A percentile compares a stretch with the other conserved stretches of the same genome.
phyloP scores from a whole-genome alignment of 30 jellyfish, hydroid and myxozoan species.

The Catostylus mosaicus region DNA sequence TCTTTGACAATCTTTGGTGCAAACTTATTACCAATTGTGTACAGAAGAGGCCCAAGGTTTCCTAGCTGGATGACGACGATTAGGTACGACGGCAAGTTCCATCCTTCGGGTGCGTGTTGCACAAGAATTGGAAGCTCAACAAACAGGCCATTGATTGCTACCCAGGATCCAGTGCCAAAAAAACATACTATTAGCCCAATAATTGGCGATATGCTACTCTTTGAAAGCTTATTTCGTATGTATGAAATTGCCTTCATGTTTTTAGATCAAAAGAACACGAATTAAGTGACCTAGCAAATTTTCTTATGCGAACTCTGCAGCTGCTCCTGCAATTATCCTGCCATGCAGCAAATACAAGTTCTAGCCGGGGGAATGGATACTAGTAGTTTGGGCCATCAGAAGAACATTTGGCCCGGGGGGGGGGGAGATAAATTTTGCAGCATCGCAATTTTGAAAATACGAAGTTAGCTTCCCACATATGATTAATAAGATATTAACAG shows the following conservation, averaged over 20 bases:
- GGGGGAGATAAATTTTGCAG: too few relatives aligned
- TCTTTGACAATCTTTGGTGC: constrained; percentile 56
- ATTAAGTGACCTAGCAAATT: neutral
- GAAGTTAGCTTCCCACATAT: too few relatives aligned
- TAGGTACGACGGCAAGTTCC: constrained; percentile 81
- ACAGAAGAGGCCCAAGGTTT: constrained; percentile 84
- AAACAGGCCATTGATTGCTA: constrained; percentile 89
- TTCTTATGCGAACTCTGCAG: neutral
- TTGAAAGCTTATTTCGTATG: constrained; percentile 34
- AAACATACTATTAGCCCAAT: constrained; percentile 63
- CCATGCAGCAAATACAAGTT: constrained; percentile 33
- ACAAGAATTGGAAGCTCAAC: constrained; percentile 85
- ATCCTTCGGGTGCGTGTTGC: constrained; percentile 75
- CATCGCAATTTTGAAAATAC: too few relatives aligned
- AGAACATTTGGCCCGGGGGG: too few relatives aligned
- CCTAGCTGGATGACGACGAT: constrained; percentile 84
- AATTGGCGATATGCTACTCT: constrained; percentile 40
- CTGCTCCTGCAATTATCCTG: constrained; percentile 14
- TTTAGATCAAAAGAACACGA: neutral
- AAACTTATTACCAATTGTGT: constrained; percentile 56
- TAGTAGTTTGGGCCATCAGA: too few relatives aligned
- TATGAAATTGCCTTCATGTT: constrained; percentile 26
- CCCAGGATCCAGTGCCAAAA: constrained; percentile 93
- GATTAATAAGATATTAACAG: too few relatives aligned
- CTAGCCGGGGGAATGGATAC: too few relatives aligned